A percentile compares a stretch with the other conserved stretches of the same genome.
These are phyloP conservation scores for Physeter macrocephalus DNA, from an alignment of 2,113 vertebrate genomes.

Conservation along the genomic window DNA sequence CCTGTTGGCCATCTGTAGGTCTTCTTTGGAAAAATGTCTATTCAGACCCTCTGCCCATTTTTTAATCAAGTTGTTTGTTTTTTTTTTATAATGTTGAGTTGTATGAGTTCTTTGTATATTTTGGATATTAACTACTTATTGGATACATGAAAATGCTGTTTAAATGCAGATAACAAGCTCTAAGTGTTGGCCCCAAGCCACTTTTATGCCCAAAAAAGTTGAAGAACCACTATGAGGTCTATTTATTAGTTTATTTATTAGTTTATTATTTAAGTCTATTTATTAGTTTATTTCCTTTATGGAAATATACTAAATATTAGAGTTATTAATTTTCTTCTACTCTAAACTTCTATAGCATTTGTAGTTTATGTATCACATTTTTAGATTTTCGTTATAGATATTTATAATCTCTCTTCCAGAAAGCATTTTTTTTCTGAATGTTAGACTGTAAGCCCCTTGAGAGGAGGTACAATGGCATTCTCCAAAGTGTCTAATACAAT, in stretches of 20 bases:
- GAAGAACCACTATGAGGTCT: neutral
- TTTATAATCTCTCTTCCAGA: neutral
- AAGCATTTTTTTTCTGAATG: constrained; percentile 17
- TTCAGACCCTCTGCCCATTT: neutral
- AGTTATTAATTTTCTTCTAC: constrained; percentile 5
- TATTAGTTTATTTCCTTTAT: constrained; percentile 16
- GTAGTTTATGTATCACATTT: neutral
- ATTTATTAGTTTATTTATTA: neutral
- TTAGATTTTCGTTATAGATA: neutral
- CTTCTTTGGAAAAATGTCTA: neutral
- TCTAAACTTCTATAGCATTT: neutral
- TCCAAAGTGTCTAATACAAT: neutral
- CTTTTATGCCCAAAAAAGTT: neutral
- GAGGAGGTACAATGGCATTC: neutral
- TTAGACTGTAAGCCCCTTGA: neutral
- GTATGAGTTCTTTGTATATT: neutral
- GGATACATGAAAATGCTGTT: neutral
- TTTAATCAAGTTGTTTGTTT: neutral
- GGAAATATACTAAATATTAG: neutral
- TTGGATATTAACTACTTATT: neutral
- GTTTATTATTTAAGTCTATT: too few relatives aligned
- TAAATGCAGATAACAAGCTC: neutral
- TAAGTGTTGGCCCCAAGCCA: neutral
- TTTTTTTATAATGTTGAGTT: neutral
- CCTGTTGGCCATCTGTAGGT: neutral